Evolutionary conservation across 2,888 invertebrate genomes (phyloP), one percentile per base, ranked within the genome.

Genomic region (Tachystola acroxantha): DNA sequence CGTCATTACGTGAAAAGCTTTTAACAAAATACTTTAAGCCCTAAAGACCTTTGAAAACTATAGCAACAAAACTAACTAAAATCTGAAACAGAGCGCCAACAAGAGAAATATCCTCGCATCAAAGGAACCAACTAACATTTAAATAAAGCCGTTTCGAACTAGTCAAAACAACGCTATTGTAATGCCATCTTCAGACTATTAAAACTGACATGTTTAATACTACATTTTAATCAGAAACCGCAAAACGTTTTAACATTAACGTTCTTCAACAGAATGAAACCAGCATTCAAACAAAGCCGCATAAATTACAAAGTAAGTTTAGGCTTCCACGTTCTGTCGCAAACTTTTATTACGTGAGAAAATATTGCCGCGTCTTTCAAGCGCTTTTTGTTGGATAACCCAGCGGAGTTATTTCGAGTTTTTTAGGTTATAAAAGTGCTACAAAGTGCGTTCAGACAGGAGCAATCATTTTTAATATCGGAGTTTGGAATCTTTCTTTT

Each of bases 301-400:
- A 73, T 76, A 73, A 75, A 74, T 71, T 64, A 68, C 64, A 56
- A 63, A 57, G 57, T 57, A 61, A 58, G 52, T 57, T 54, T 44
- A 46, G 50, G 44, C 49, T 46, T 45, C 35, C 41, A 44, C 44
- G 47, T 24, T 52, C 45, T 50, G 47, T 46, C 34, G 46, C 46
- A 37, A 36, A 66, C 54, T 64, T 64, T 64, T 63, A 64, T 62
- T 53, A 57, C 56, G 57, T 64, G 58, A 53, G 58, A 60, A 39
- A 38, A 58, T 58, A 61, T 51, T 39, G 42, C 39, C 22, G 38
- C 36, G 32, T 40, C 43, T 32, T 33, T 16, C 32, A 37, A 43
- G 42, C 38, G 13, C 32, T 26, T 33, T 28, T 36, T 37, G 40
- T 31, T 12, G 36, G 29, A 24, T 24, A 24, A 39, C 27, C 34